These are phyloP conservation scores for Hyalella azteca DNA, from an alignment of 2,888 invertebrate genomes.

Conservation along the genomic window DNA sequence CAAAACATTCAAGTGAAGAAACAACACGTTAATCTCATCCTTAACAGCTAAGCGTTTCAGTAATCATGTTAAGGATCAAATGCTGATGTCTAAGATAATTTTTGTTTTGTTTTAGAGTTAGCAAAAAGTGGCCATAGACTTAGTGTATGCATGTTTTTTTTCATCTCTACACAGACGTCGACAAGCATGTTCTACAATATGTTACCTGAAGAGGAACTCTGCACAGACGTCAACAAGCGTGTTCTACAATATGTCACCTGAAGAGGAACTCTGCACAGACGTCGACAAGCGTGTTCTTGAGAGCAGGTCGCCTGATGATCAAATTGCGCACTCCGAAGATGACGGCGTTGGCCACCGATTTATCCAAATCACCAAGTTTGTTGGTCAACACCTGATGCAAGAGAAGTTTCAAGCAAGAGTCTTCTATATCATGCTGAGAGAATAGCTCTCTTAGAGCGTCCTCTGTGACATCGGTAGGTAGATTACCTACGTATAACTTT, in stretches of 20 bases:
- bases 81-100: too few relatives aligned
- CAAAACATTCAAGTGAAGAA: not conserved
- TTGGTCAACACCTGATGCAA: conserved; percentile 81
- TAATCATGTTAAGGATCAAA: too few relatives aligned
- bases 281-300: conserved; percentile 69
- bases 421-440: conserved; percentile 79
- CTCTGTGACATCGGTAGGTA: conserved; percentile 79
- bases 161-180: too few relatives aligned
- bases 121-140: too few relatives aligned
- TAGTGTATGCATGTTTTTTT: too few relatives aligned
- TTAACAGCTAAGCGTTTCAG: too few relatives aligned
- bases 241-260: too few relatives aligned
- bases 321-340: conserved; percentile 84
- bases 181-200: too few relatives aligned
- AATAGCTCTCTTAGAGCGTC: conserved; percentile 77
- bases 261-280: conserved; percentile 27
- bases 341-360: conserved; percentile 85
- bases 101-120: too few relatives aligned
- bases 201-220: conserved; percentile 32
- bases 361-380: conserved; percentile 92
- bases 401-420: too few relatives aligned
- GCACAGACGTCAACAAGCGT: too few relatives aligned
- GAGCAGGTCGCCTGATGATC: conserved; percentile 83
- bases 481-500: conserved; percentile 82
- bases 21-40: too few relatives aligned